These are phyloP conservation scores for Myripristis murdjan DNA, from an alignment of 2,797 vertebrate species.

Conservation along the genomic window DNA sequence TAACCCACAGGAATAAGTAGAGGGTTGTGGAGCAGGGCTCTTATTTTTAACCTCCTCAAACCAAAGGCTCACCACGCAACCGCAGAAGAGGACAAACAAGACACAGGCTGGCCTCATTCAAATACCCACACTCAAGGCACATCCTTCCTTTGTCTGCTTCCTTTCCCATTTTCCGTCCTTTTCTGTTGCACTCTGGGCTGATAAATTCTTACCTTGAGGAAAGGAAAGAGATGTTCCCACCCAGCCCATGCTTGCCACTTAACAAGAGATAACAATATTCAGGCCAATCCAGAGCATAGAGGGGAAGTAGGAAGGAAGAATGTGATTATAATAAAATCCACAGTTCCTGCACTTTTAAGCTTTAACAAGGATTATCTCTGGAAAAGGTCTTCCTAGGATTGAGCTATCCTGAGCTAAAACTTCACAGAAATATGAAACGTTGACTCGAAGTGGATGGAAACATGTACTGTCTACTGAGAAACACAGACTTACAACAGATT, in stretches of 20 bases:
- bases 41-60: constrained; percentile 77
- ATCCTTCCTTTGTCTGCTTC: constrained; percentile 73
- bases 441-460: neutral
- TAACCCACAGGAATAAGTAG: constrained; percentile 69
- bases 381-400: neutral
- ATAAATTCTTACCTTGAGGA: constrained; percentile 55
- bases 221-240: constrained; percentile 53
- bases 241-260: constrained; percentile 4
- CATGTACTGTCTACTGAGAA: neutral
- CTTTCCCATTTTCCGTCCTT: constrained; percentile 57
- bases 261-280: constrained; percentile 6
- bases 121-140: constrained; percentile 62
- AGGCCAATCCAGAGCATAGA: neutral
- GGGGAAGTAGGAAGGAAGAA: neutral
- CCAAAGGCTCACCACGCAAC: constrained; percentile 63
- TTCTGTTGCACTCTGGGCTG: constrained; percentile 63
- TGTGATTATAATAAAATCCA: constrained; percentile 8
- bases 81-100: constrained; percentile 61
- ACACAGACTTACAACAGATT: neutral
- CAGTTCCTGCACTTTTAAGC: neutral
- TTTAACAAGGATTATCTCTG: constrained; percentile 18
- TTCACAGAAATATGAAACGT: constrained; percentile 26
- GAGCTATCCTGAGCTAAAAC: neutral
- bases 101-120: constrained; percentile 56
- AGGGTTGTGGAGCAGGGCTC: constrained; percentile 68